A percentile compares a stretch with the other conserved stretches of the same genome.
Conservation (phyloP, 2,113 vertebrate species). For the Myodes glareolus region DNA sequence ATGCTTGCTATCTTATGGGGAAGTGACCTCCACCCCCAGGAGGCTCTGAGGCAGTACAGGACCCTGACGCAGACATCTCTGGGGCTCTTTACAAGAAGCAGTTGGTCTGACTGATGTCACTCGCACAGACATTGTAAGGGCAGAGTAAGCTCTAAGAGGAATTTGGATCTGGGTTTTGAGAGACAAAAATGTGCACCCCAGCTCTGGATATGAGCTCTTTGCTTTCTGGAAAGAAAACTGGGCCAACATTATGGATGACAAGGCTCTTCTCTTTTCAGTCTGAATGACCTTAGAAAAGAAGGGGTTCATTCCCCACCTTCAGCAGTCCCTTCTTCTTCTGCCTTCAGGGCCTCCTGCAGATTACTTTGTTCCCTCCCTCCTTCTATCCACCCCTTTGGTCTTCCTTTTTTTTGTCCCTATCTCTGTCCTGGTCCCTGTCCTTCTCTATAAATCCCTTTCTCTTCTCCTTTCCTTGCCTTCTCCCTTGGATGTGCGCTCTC, state of each 20-base stretch:
- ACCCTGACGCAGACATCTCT: neutral
- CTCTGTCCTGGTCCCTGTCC: neutral
- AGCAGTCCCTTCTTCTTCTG: neutral
- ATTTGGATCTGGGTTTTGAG: neutral
- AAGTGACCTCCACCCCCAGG: neutral
- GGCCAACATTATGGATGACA: neutral
- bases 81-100: accelerated
- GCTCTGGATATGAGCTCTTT: neutral
- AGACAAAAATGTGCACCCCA: neutral
- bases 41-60: neutral
- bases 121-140: neutral
- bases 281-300: neutral
- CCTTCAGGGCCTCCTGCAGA: neutral
- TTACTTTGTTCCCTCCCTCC: accelerated
- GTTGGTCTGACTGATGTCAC: neutral
- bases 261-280: accelerated
- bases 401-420: too few species aligned
- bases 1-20: accelerated
- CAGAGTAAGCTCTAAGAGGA: neutral
- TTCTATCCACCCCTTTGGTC: neutral
- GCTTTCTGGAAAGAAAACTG: neutral
- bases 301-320: neutral
- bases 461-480: neutral
- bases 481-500: too few species aligned
- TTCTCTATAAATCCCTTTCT: too few species aligned